These are phyloP conservation scores for Mastigias papua DNA, from an alignment of 30 jellyfish, hydroid and myxozoan genomes.

Conservation along the genomic window DNA sequence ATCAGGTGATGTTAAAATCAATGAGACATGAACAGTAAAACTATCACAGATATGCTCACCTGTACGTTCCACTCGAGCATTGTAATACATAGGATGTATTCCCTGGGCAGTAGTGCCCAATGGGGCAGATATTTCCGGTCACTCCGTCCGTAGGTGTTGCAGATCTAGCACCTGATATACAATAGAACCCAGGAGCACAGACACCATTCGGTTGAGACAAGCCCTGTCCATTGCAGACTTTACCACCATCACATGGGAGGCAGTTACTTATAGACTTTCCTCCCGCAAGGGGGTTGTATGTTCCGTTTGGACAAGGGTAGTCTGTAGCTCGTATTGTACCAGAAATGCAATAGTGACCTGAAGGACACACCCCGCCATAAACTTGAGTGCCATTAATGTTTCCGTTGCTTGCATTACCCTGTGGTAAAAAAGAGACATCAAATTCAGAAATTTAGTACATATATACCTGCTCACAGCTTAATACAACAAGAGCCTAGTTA, in stretches of 20 bases:
- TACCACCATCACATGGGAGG: constrained; percentile 88
- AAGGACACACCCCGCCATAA: constrained; percentile 97
- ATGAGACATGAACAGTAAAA: neutral
- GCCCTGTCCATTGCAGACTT: constrained; percentile 89
- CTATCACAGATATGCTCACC: constrained; percentile 48
- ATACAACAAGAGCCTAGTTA: no score
- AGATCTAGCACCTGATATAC: constrained; percentile 84
- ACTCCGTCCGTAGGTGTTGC: constrained; percentile 83
- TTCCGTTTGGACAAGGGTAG: constrained; percentile 88
- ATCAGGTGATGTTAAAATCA: no score
- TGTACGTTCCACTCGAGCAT: constrained; percentile 89
- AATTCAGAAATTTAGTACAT: no score
- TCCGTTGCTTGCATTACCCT: constrained; percentile 87
- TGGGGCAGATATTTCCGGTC: constrained; percentile 91
- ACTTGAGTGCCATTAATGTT: constrained; percentile 65
- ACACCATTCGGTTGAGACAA: constrained; percentile 82
- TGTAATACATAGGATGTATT: constrained; percentile 69
- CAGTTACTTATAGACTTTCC: constrained; percentile 72
- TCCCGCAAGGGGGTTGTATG: constrained; percentile 88
- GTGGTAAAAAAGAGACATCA: neutral
- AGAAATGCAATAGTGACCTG: constrained; percentile 90
- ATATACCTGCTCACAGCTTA: no score
- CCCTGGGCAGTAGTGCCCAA: constrained; percentile 96
- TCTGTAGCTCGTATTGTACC: constrained; percentile 88
- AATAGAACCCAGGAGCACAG: constrained; percentile 93